These are phyloP conservation scores for Malacoraja senta DNA, from an alignment of 2,797 vertebrate genomes.

Conservation along the genomic window DNA sequence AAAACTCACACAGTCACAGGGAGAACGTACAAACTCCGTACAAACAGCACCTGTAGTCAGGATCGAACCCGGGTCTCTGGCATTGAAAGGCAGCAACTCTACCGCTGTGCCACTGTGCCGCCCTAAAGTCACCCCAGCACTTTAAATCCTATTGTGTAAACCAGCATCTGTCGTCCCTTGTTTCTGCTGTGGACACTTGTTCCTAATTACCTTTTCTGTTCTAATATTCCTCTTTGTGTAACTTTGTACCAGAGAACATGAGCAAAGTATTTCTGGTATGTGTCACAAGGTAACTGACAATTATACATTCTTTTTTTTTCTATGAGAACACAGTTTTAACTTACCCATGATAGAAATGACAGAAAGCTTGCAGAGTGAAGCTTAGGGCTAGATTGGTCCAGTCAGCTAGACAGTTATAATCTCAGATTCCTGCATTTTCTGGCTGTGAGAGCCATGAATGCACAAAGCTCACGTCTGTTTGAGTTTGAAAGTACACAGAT, in stretches of 20 bases:
- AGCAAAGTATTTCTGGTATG: neutral
- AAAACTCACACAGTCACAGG: too few species aligned
- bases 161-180: too few species aligned
- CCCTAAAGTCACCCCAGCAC: too few species aligned
- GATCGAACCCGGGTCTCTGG: too few species aligned
- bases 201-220: neutral
- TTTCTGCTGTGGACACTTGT: neutral
- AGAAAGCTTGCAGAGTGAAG: neutral
- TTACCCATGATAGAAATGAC: neutral
- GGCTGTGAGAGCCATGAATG: conserved; percentile 24
- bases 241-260: neutral
- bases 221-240: neutral
- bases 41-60: too few species aligned
- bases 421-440: conserved; percentile 28
- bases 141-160: too few species aligned
- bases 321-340: neutral
- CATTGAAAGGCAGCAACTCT: too few species aligned
- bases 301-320: neutral
- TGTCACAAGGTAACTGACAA: neutral
- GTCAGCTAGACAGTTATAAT: conserved; percentile 26
- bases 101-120: too few species aligned
- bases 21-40: too few species aligned
- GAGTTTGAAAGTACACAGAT: conserved; percentile 28
- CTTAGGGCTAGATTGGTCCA: neutral
- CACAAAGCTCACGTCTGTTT: conserved; percentile 36